phyloP scores from a whole-genome alignment of 2,113 vertebrate species.

The Periophthalmus modestus region DNA sequence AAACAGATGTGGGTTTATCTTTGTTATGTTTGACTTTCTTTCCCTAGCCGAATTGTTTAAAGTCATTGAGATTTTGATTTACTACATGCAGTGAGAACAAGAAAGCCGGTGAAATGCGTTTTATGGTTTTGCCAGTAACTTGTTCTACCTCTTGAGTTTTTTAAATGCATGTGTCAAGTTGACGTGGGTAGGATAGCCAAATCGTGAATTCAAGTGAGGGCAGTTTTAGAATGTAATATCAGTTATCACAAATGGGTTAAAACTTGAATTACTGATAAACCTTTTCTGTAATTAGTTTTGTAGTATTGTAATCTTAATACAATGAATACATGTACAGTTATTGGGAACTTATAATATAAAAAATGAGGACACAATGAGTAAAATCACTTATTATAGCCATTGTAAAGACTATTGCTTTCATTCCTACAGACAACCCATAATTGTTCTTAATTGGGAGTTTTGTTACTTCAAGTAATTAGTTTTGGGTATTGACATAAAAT shows the following conservation, averaged over 20 bases:
- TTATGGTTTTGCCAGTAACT: slow-evolving; percentile 31
- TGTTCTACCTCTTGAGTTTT: slow-evolving; percentile 17
- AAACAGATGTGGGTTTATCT: slow-evolving; percentile 37
- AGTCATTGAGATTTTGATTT: slow-evolving; percentile 55
- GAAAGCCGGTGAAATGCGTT: slow-evolving; percentile 34
- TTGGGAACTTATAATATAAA: no score
- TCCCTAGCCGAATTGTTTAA: slow-evolving; percentile 37
- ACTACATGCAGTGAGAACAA: slow-evolving; percentile 29
- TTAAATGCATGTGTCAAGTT: not conserved
- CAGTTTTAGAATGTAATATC: not conserved
- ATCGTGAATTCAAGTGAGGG: not conserved
- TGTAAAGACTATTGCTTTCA: no score
- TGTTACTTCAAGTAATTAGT: not conserved
- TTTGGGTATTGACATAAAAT: not conserved
- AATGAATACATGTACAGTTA: no score
- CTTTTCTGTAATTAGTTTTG: not conserved
- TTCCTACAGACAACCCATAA: not conserved
- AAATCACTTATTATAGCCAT: no score
- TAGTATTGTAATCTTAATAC: no score
- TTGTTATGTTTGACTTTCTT: slow-evolving; percentile 26
- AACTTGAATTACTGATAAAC: not conserved
- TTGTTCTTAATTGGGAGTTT: not conserved
- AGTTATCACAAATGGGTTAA: not conserved
- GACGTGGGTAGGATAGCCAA: not conserved
- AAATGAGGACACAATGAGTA: not conserved